These are phyloP conservation scores for Chroicocephalus ridibundus DNA, from an alignment of 2,113 vertebrate species.

Conservation along the genomic window DNA sequence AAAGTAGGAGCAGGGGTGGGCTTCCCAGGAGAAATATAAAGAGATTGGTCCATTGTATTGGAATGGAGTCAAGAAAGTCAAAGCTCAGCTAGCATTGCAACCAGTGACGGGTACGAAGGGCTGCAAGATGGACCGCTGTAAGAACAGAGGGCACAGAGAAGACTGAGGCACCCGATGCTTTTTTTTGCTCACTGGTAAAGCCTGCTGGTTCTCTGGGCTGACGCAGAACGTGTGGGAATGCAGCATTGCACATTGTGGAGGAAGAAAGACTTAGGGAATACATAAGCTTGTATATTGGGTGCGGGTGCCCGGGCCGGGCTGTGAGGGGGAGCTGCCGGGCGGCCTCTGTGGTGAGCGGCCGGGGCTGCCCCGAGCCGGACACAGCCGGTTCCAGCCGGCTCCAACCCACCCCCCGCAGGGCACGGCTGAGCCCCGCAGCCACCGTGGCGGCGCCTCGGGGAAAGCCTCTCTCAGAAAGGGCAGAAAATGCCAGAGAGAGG, in stretches of 20 bases:
- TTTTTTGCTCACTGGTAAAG: not conserved
- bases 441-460: fast-evolving
- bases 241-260: not conserved
- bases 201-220: not conserved
- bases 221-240: not conserved
- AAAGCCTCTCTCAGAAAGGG: not conserved
- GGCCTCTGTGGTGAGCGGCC: not conserved
- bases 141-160: not conserved
- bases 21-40: not conserved
- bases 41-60: not conserved
- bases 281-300: not conserved
- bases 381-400: not conserved
- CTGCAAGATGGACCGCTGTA: not conserved
- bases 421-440: fast-evolving
- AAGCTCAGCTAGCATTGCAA: not conserved
- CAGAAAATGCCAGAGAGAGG: not conserved
- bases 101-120: not conserved
- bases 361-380: too few relatives aligned
- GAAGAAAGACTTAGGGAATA: not conserved
- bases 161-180: not conserved
- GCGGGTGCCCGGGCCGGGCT: not conserved
- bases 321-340: not conserved
- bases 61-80: not conserved
- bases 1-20: not conserved
- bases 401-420: fast-evolving